Evolutionary conservation across 2,113 vertebrate genomes (phyloP).

Genomic region (Trichomycterus rosablanca): DNA sequence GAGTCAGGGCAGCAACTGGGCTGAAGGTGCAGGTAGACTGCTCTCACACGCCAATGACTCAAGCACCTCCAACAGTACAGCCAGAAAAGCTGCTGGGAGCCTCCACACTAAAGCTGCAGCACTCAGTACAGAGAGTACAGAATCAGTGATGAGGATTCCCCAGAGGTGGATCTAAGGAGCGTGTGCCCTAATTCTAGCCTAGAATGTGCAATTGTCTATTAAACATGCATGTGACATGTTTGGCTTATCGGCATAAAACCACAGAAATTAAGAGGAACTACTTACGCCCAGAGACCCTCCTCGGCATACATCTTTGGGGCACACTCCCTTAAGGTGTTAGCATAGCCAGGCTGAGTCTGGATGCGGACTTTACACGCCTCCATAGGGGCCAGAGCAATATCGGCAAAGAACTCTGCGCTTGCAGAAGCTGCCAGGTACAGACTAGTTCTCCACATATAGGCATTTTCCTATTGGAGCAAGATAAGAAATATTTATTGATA

Average conservation of each 20-base stretch:
- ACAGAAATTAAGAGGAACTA: slow-evolving; percentile 28
- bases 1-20: slow-evolving; percentile 43
- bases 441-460: slow-evolving; percentile 94
- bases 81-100: slow-evolving; percentile 75
- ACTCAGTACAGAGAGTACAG: slow-evolving; percentile 67
- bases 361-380: slow-evolving; percentile 97
- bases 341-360: slow-evolving; percentile 95
- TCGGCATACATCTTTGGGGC: slow-evolving; percentile 92
- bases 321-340: slow-evolving; percentile 88
- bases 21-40: slow-evolving; percentile 76
- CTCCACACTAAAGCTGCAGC: slow-evolving; percentile 66
- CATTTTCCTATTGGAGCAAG: slow-evolving; percentile 72
- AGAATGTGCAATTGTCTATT: neutral
- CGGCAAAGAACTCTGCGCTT: slow-evolving; percentile 98
- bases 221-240: neutral
- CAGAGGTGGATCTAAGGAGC: slow-evolving; percentile 90
- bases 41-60: slow-evolving; percentile 89
- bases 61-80: slow-evolving; percentile 85
- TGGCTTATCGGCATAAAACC: neutral
- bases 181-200: slow-evolving; percentile 52
- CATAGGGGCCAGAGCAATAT: slow-evolving; percentile 98
- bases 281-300: slow-evolving; percentile 95
- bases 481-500: no score
- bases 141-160: slow-evolving; percentile 66
- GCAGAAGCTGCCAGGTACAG: slow-evolving; percentile 94